Evolutionary conservation across 2,113 vertebrate species (phyloP).

Genomic region (Carassius carassius): DNA sequence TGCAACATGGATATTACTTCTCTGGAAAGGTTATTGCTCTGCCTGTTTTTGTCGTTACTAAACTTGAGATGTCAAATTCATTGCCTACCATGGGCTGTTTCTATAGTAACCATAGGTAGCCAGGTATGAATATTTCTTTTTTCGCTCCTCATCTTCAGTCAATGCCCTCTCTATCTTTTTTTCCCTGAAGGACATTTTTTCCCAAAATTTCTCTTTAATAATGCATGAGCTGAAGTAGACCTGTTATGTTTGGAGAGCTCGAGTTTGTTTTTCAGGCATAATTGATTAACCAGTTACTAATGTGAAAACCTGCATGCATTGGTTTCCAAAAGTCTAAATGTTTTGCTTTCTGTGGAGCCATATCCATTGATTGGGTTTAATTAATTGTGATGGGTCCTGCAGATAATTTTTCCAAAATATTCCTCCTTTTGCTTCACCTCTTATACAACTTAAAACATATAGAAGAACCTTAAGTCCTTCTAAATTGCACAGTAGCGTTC

Average conservation of each 20-base stretch:
- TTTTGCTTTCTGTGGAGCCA: too few relatives aligned
- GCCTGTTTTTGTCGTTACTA: conserved; percentile 13
- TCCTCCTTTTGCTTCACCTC: too few relatives aligned
- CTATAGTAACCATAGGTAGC: conserved; percentile 52
- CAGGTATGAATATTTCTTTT: conserved; percentile 15
- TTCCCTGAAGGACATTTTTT: background rate
- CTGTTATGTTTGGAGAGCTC: conserved; percentile 34
- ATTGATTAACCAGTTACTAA: too few relatives aligned
- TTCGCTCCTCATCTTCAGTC: background rate
- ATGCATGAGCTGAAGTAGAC: background rate
- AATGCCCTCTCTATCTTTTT: conserved; percentile 26
- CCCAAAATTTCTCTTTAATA: conserved; percentile 19
- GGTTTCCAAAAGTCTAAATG: too few relatives aligned
- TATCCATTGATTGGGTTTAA: too few relatives aligned
- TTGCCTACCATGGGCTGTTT: conserved; percentile 31
- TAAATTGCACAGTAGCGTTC: too few relatives aligned
- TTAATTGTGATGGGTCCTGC: too few relatives aligned
- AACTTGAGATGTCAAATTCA: conserved; percentile 32
- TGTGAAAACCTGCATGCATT: too few relatives aligned
- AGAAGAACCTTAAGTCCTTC: too few relatives aligned
- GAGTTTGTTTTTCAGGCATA: background rate
- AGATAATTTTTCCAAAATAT: too few relatives aligned
- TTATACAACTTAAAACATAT: too few relatives aligned
- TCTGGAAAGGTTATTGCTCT: background rate
- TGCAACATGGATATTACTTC: conserved; percentile 5